Base-by-base conservation (phyloP, 1,140 invertebrate genomes). In the Brachionus rubens region DNA sequence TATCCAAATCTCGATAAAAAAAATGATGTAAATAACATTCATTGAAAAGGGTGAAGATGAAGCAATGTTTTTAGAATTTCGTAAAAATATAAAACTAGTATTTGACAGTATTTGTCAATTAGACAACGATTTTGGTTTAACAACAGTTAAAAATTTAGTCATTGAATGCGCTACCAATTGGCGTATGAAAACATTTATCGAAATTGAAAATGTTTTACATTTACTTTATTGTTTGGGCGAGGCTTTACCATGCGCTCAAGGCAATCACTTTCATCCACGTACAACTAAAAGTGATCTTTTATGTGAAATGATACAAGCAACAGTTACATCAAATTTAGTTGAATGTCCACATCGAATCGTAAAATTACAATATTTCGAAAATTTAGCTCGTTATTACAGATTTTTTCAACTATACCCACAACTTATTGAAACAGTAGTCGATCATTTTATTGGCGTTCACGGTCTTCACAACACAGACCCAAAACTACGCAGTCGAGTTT, bases 191-290 rank as follows among this genome's bases (percentile, higher is more conserved):
- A 78, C 84, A 33, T 86, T 85, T 77, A 78, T 84, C 76, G 87
- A 88, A 78, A 82, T 88, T 33, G 88, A 89, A 80, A 82, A 87
- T 52, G 85, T 87, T 9, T 83, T 89, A 30, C 82, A 82, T 16
- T 80, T 88, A 30, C 77, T 89, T 33, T 88, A 88, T 78, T 82
- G 84, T 59, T 78, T 88, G 19, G 88, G 87, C 30, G 88, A 89
- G 81, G 84, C 84, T 50, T 68, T 87, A 43, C 86, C 86, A 52
- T 30, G 26, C 7, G 54, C 70, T 16, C 75, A 77, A 30, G 72
- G 56, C 36, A 75, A 56, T 46, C 77, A 56, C 19, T 65, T 41
- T 65, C 47, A 56, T 62, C 28, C 47, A n/a, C 30, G 67, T 48
- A 65, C 19, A 40, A 43, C 28, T 36, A 68, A 46, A 52, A 65